Evolutionary conservation across 2,113 vertebrate species (phyloP), one percentile per base, ranked within the genome.

Genomic region (Chaetura pelagica): DNA sequence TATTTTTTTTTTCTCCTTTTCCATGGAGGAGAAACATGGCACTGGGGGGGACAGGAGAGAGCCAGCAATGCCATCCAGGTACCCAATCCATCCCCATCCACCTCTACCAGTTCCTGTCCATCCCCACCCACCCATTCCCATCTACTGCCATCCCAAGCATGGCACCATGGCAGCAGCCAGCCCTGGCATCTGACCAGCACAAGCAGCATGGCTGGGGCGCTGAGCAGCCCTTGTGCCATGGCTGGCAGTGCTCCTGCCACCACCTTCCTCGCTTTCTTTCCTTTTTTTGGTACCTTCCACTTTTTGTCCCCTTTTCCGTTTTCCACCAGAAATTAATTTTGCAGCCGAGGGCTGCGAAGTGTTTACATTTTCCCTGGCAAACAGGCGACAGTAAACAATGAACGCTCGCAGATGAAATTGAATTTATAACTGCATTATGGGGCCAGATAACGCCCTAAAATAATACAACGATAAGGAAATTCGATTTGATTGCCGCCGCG

Each of bases 381-480:
- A 99, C 98, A 99, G 98, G 98, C 98, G 98, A 99, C 98, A 98
- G 99, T 99, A 99, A 99, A 99, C 99, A 99, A 98, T 98, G 97
- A 99, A 98, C 98, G 98, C 98, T 98, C 97, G 87, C 98, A 98
- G 98, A 98, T 96, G 96, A 98, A 98, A 98, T 98, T 98, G 98
- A 99, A 99, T 99, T 98, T 98, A 98, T 99, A 99, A 99, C 99
- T 98, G 98, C 98, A 99, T 99, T 99, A 99, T 98, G 95, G 98
- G 95, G 97, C 98, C 98, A 98, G 99, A 99, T 99, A 99, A 99
- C 98, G 97, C 99, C 98, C 98, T 99, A 99, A 99, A 99, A 99
- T 99, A 99, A 99, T 98, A 99, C 98, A 97, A 98, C 96, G 99
- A 99, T 99, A 99, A 99, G 98, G 98, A 99, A 99, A 99, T 99